These are phyloP conservation scores for Tangara arthus DNA, from an alignment of 2,797 vertebrate genomes.

Conservation along the genomic window DNA sequence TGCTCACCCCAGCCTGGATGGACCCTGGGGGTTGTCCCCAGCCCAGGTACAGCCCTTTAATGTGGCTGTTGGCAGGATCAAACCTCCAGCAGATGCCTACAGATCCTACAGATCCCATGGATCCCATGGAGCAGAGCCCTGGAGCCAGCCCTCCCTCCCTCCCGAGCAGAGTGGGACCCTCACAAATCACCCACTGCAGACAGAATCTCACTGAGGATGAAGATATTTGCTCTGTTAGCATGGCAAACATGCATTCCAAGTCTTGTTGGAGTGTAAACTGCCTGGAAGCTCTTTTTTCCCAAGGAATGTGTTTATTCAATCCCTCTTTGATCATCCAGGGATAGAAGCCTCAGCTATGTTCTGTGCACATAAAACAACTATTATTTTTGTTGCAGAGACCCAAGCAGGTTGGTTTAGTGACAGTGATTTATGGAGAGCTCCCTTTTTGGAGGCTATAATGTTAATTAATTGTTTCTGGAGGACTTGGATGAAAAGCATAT, in stretches of 20 bases:
- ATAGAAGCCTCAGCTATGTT: not conserved
- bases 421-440: not conserved
- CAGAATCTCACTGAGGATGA: not conserved
- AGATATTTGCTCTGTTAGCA: not conserved
- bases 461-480: slow-evolving; percentile 45
- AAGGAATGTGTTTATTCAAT: not conserved
- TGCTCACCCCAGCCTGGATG: not conserved
- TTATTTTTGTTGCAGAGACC: not conserved
- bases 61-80: not conserved
- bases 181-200: not conserved
- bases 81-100: fast-evolving
- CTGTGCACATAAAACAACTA: not conserved
- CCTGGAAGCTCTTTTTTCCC: not conserved
- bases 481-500: slow-evolving; percentile 9
- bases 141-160: not conserved
- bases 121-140: not conserved
- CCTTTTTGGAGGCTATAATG: not conserved
- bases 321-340: not conserved
- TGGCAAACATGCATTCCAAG: not conserved
- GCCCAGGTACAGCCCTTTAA: not conserved
- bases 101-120: not conserved
- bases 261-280: not conserved
- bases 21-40: not conserved
- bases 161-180: not conserved
- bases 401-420: not conserved